phyloP scores from a whole-genome alignment of 92 coral and sea anemone genomes.

The Epizoanthus stellaris region DNA sequence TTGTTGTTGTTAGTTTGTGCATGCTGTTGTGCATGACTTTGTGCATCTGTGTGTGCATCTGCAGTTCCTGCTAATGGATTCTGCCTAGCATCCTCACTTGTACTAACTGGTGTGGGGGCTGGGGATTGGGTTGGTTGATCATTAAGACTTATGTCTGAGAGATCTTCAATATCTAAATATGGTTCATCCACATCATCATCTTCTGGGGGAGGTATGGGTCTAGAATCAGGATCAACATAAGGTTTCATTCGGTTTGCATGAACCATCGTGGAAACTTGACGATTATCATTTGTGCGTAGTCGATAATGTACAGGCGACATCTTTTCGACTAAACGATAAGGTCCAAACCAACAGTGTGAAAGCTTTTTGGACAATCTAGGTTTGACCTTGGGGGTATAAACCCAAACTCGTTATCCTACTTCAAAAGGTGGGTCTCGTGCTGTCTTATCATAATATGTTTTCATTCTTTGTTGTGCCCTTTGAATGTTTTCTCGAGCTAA shows the following conservation, averaged over 20 bases:
- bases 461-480: not conserved
- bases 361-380: not conserved
- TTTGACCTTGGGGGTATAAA: conserved; percentile 7
- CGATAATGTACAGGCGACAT: conserved; percentile 44
- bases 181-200: too few relatives aligned
- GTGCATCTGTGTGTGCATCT: too few relatives aligned
- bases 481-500: conserved; percentile 50
- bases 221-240: conserved; percentile 6
- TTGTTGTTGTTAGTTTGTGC: too few relatives aligned
- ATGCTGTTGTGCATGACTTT: too few relatives aligned
- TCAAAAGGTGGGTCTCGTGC: conserved; percentile 6
- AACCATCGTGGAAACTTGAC: conserved; percentile 36
- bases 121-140: too few relatives aligned
- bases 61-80: too few relatives aligned
- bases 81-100: too few relatives aligned
- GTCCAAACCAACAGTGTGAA: conserved; percentile 46
- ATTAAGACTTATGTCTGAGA: too few relatives aligned
- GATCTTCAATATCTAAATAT: too few relatives aligned
- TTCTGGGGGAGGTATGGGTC: not conserved
- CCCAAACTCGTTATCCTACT: conserved; percentile 20
- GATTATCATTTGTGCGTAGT: conserved; percentile 40
- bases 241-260: conserved; percentile 48
- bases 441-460: conserved; percentile 4
- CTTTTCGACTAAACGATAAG: conserved; percentile 38
- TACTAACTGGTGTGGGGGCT: too few relatives aligned